Conservation (phyloP, 2,888 invertebrate species). For the Xylota sylvarum region DNA sequence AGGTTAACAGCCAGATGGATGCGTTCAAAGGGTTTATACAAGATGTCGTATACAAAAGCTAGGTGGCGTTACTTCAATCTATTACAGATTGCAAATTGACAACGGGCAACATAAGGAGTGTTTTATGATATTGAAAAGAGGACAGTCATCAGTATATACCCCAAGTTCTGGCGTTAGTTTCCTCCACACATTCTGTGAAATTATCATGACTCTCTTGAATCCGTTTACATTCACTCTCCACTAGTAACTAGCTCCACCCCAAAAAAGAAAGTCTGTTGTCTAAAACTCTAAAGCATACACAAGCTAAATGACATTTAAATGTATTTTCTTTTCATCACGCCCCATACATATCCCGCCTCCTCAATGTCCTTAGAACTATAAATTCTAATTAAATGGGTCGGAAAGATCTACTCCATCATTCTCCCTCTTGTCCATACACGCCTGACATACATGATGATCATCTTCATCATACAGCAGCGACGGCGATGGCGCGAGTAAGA, state of each 20-base stretch:
- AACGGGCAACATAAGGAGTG: no score
- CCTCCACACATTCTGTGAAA: no score
- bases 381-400: constrained; percentile 75
- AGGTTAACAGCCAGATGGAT: no score
- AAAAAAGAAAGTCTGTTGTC: constrained; percentile 7
- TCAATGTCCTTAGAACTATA: constrained; percentile 67
- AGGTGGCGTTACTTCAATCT: no score
- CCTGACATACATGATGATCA: constrained; percentile 53
- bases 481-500: constrained; percentile 3
- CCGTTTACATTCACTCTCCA: constrained; percentile 4
- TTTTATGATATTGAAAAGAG: no score
- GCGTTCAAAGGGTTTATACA: no score
- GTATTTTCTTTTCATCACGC: neutral
- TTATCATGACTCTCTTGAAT: constrained; percentile 48
- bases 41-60: no score
- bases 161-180: no score
- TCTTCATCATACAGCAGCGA: constrained; percentile 40
- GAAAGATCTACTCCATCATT: constrained; percentile 67
- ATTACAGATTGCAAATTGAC: no score
- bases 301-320: neutral
- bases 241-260: constrained; percentile 10
- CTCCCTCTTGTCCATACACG: constrained; percentile 25
- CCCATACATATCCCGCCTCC: neutral
- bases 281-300: neutral
- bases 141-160: no score